Evolutionary conservation across 2,797 vertebrate genomes (phyloP), one percentile per base, ranked within the genome.

Genomic region (Chlorospingus flavigularis): DNA sequence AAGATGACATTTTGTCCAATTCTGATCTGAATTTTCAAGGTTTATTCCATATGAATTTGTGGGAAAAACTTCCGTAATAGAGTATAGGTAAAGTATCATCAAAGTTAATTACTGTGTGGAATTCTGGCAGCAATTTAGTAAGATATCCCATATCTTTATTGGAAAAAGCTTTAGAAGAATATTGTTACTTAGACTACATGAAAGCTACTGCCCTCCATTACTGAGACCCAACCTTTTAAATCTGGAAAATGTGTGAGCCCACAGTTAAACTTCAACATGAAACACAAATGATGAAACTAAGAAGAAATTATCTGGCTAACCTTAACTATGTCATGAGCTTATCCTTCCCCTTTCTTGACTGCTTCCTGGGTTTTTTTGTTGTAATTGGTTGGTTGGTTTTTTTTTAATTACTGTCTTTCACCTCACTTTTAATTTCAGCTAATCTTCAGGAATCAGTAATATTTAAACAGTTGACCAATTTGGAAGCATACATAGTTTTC

Each of bases 261-360:
- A 58, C 26, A 83, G 37, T 28, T 39, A 53, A 71, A 75, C 4
- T 57, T 79, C 33, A 55, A 24, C 2, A 4, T 55, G 25, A 77
- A 80, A 80, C 50, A 76, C 15, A 67, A 82, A 65, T 28, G 28
- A 43, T 35, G 26, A 77, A 79, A 85, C 23, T 58, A 80, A 74
- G 57, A 60, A 39, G 10, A 33, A 39, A 67, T 39, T 81, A 37
- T 14, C 24, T 61, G 20, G 40, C 20, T 33, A 61, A 77, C 9
- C 20, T 40, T 47, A 33, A 70, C 17, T 60, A 33, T 16, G 14
- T 26, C 3, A 2, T 5, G 0, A 0, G 0, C 19, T 55, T 61
- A 65, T 39, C 9, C 37, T 45, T 62, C 7, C 15, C 14, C 45
- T 53, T 73, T 51, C 40, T 33, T 68, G 39, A 73, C 19, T 28